Conservation (phyloP, 2,797 vertebrate genomes). For the Prionace glauca region DNA sequence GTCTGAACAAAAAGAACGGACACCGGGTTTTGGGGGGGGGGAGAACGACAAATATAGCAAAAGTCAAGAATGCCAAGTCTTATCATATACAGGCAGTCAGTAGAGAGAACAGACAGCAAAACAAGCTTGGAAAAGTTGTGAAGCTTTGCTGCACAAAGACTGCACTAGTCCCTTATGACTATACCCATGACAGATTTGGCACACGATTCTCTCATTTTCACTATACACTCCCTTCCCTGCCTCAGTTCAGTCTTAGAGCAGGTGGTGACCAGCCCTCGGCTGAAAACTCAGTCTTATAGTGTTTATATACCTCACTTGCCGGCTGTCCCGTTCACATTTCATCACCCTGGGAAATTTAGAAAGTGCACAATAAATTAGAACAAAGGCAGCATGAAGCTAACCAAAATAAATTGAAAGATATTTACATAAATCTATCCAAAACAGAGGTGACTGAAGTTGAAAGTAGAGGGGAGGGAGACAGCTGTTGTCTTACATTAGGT, state of each 20-base stretch:
- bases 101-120: not conserved
- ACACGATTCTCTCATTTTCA: not conserved
- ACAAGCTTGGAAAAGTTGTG: not conserved
- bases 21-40: not conserved
- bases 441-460: not conserved
- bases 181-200: not conserved
- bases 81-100: not conserved
- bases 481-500: not conserved
- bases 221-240: not conserved
- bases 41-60: not conserved
- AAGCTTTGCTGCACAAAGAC: not conserved
- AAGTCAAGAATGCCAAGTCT: not conserved
- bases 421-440: not conserved
- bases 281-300: not conserved
- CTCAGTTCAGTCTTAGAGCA: not conserved
- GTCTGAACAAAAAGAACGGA: not conserved
- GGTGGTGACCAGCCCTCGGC: not conserved
- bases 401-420: not conserved
- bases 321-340: not conserved
- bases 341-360: not conserved
- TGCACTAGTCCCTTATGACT: not conserved
- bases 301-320: not conserved
- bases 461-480: not conserved
- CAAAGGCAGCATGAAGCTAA: not conserved
- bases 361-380: not conserved